These are phyloP conservation scores for Siniperca knerii DNA, from an alignment of 2,113 vertebrate species.

Conservation along the genomic window DNA sequence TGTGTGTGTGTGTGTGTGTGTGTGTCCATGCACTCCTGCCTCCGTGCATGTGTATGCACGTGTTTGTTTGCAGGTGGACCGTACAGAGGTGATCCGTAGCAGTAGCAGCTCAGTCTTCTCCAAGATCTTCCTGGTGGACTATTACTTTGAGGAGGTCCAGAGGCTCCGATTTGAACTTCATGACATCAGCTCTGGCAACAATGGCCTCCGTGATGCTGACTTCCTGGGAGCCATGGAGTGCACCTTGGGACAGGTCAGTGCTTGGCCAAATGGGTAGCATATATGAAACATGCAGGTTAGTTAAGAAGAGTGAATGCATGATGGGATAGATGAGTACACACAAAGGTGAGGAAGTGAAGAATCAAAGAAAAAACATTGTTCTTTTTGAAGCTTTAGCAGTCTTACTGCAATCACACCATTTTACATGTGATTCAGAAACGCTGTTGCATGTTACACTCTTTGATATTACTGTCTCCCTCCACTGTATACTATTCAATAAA, in stretches of 20 bases:
- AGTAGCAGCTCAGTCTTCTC: slow-evolving; percentile 95
- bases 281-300: background rate
- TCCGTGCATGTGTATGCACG: background rate
- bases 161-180: slow-evolving; percentile 94
- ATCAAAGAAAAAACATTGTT: background rate
- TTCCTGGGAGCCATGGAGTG: slow-evolving; percentile 97
- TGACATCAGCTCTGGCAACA: slow-evolving; percentile 96
- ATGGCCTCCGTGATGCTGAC: slow-evolving; percentile 95
- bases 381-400: background rate
- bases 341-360: background rate
- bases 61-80: slow-evolving; percentile 89
- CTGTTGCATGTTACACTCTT: background rate
- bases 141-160: slow-evolving; percentile 99
- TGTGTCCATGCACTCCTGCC: background rate
- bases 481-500: background rate
- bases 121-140: slow-evolving; percentile 96
- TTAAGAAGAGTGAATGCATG: background rate
- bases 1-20: slow-evolving; percentile 13
- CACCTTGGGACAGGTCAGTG: slow-evolving; percentile 94
- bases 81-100: slow-evolving; percentile 97
- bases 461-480: background rate
- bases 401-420: background rate
- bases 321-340: background rate
- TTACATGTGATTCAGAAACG: background rate
- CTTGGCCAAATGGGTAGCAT: background rate